A percentile compares a stretch with the other conserved stretches of the same genome.
These are phyloP conservation scores for Pholis gunnellus DNA, from an alignment of 2,113 vertebrate species.

Conservation along the genomic window DNA sequence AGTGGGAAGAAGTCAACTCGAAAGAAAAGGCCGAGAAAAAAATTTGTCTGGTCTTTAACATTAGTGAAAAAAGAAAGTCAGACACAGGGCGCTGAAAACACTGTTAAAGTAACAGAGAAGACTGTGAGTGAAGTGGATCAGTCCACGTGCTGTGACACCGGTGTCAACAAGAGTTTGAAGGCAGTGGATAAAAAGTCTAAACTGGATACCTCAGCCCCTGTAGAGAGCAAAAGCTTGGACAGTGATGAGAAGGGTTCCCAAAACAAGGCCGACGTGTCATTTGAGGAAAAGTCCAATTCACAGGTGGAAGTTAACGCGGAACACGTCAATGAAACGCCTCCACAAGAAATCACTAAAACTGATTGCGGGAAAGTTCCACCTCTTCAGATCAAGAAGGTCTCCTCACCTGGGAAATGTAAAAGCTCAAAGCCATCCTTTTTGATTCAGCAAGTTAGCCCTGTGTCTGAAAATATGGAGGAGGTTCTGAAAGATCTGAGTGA, in stretches of 20 bases:
- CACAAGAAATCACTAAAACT: conserved; percentile 58
- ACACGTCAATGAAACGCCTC: conserved; percentile 51
- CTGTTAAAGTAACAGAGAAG: conserved; percentile 57
- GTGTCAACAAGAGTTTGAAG: conserved; percentile 41
- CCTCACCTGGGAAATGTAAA: conserved; percentile 82
- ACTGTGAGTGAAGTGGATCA: conserved; percentile 50
- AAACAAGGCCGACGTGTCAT: conserved; percentile 47
- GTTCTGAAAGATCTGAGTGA: conserved; percentile 59
- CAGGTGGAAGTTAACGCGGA: conserved; percentile 61
- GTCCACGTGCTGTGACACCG: conserved; percentile 41
- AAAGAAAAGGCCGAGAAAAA: conserved; percentile 84
- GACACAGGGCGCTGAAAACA: conserved; percentile 34
- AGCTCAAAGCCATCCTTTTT: conserved; percentile 83
- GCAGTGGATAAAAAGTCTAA: conserved; percentile 52
- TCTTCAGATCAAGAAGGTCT: conserved; percentile 84
- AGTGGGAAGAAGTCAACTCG: conserved; percentile 65
- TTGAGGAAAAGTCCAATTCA: conserved; percentile 45
- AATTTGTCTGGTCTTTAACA: conserved; percentile 84
- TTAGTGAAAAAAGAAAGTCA: conserved; percentile 74
- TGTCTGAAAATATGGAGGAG: conserved; percentile 71
- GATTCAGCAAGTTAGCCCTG: conserved; percentile 77
- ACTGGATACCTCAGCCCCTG: conserved; percentile 21
- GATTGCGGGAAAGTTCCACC: conserved; percentile 77
- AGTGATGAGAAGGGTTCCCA: conserved; percentile 48
- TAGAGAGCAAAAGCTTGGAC: conserved; percentile 40